Percentiles rank a stretch among this genome's conserved stretches.
phyloP scores from a whole-genome alignment of 2,113 vertebrate species.

The Phoxinus phoxinus region DNA sequence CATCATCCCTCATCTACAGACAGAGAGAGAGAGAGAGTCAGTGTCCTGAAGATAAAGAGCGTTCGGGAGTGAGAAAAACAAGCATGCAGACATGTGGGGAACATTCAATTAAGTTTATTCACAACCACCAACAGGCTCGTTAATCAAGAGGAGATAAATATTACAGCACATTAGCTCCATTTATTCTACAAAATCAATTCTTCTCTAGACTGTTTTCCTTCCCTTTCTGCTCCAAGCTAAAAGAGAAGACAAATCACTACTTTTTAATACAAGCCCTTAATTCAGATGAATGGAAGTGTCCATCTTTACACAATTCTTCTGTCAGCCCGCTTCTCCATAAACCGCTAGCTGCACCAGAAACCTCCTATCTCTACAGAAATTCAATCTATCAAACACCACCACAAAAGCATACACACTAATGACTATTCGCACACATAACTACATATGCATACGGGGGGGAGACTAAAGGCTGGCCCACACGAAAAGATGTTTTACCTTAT shows the following conservation, averaged over 20 bases:
- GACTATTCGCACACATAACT: neutral
- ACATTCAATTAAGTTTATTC: constrained; percentile 56
- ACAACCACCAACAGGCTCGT: constrained; percentile 48
- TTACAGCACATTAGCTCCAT: constrained; percentile 58
- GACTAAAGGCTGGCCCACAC: too few relatives aligned
- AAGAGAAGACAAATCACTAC: constrained; percentile 51
- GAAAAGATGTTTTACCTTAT: too few relatives aligned
- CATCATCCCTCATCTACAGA: constrained; percentile 40
- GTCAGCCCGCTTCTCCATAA: constrained; percentile 15
- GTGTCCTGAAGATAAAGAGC: constrained; percentile 43
- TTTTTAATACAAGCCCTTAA: constrained; percentile 56
- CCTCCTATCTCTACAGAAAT: constrained; percentile 14
- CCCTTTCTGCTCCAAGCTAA: constrained; percentile 34
- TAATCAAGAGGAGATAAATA: constrained; percentile 60
- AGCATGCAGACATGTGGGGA: constrained; percentile 30
- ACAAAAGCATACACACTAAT: neutral
- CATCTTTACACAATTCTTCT: constrained; percentile 32
- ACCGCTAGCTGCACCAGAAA: constrained; percentile 35
- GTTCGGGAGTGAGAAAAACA: constrained; percentile 24
- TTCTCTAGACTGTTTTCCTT: constrained; percentile 51
- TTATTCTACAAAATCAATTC: constrained; percentile 58
- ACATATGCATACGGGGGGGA: neutral
- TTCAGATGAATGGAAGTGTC: constrained; percentile 51
- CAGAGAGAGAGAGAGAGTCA: constrained; percentile 22
- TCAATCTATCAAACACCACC: constrained; percentile 32